Evolutionary conservation across 2,113 vertebrate species (phyloP), one percentile per base, ranked within the genome.

Genomic region (Cyprinodon variegatus): DNA sequence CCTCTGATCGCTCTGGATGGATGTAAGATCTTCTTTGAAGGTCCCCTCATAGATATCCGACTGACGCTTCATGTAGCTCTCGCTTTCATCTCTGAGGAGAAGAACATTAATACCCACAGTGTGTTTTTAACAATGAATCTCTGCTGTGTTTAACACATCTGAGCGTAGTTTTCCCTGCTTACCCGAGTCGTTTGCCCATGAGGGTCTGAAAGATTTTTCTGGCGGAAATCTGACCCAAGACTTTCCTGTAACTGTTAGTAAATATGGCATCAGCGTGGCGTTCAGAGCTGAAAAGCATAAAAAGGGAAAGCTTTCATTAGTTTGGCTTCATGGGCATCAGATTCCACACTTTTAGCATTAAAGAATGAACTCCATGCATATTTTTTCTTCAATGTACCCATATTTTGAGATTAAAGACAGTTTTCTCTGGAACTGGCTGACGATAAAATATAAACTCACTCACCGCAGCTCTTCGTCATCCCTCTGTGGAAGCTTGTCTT

Each of bases 241-340:
- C 94, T 73, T 97, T 99, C 75, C 97, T 95, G 91, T 98, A 99
- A 85, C 94, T 95, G 89, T 97, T 97, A 0, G 95, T 97, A 82
- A 99, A 99, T 87, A 99, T 96, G 90, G 97, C 96, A 0, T 99
- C 97, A 0, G 97, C 96, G 0, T 99, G 96, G 72, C 98, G 96
- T 68, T 93, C 95, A 40, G 83, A 93, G 90, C 97, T 99, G 41
- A 78, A 57, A 68, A 36, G 45, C 37, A 69, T 64, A 53, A 15
- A 36, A 77, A 66, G 0, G 62, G 69, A 79, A 13, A 22, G 29
- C 37, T 63, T 10, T 46, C 15, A 50, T 46, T 41, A 39, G 17
- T 66, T 61, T 12, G 53, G 29, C 61, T 57, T 66, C 39, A 46
- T 38, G 65, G 2, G 15, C 11, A 66, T 57, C 45, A 20, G 22